Base-by-base conservation (phyloP, 2,888 invertebrate genomes). In the Drosophila nigritarsus region DNA sequence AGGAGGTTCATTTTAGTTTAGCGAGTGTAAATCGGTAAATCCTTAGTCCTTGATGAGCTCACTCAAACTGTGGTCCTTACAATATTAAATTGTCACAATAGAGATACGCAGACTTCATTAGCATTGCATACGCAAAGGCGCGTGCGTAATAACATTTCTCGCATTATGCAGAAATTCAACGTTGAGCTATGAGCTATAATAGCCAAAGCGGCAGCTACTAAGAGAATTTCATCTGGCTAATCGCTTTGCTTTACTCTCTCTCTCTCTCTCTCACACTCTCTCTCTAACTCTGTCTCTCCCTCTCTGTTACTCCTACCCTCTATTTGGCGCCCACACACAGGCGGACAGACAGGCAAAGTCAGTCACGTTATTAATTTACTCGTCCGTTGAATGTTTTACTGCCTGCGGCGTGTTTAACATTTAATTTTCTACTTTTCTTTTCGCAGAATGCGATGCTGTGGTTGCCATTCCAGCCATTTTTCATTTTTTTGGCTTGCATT, bases 301-400 rank as follows among this genome's bases (percentile, higher is more conserved):
- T 15, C 34, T 32, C 32, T 11, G 32, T 32, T 32, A 9, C 32
- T 32, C 32, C 11, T 32, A 3, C 11, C 11, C 9, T 32, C 1
- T 32, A 11, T 32, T 4, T 32, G 9, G 7, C 3, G 0, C n/a
- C 51, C 36, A 27, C 24, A 38, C 29, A 36, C 29, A 7, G 11
- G 2, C 2, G n/a, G 32, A 36, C 11, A n/a, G 38, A 29, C 18
- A 45, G 20, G 15, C n/a, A 55, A 55, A 55, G 38, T 32, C 30
- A 24, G 49, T 69, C 56, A 30, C 58, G 53, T 72, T 54, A 72
- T 58, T 58, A 58, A 72, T 72, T 64, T 62, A 62, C 29, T 40
- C 34, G 42, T 18, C 45, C 38, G 48, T 56, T 65, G 64, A 50
- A 51, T 72, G 71, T 56, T 62, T 72, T 48, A 55, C 42, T 54